Conservation (phyloP, 2,113 vertebrate species). For the Lepidothrix coronata region DNA sequence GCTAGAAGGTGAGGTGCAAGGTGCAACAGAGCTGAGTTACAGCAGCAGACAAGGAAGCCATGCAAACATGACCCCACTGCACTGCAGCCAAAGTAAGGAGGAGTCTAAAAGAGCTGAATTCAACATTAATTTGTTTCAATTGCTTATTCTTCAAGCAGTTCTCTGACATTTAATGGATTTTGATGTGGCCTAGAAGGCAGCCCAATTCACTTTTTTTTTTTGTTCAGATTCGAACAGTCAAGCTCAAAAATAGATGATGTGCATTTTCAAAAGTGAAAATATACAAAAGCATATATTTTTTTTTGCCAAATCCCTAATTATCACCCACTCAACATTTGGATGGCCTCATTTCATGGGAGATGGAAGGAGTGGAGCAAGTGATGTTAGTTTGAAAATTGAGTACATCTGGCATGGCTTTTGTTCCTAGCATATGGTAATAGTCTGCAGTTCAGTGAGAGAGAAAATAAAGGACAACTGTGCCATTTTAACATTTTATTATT, state of each 20-base stretch:
- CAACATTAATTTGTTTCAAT: background rate
- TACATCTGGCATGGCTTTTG: background rate
- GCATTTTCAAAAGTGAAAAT: background rate
- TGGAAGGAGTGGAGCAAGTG: background rate
- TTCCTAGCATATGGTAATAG: background rate
- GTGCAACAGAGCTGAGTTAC: background rate
- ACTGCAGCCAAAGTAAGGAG: background rate
- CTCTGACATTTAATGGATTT: background rate
- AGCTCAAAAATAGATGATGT: background rate
- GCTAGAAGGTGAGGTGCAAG: background rate
- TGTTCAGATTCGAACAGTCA: background rate
- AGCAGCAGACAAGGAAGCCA: background rate
- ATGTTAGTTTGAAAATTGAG: background rate
- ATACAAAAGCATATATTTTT: background rate
- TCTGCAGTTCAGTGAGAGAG: background rate
- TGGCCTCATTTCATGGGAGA: background rate
- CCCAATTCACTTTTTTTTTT: background rate
- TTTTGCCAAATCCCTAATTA: background rate
- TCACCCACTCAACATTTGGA: background rate
- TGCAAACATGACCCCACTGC: rapidly evolving
- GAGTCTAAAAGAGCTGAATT: background rate
- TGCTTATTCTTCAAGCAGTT: background rate
- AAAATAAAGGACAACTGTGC: background rate
- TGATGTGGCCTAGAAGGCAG: background rate
- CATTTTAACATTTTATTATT: background rate